Percentiles rank a stretch among this genome's conserved stretches.
Conservation (phyloP, 2,797 vertebrate species). For the Eidolon dupreanum region DNA sequence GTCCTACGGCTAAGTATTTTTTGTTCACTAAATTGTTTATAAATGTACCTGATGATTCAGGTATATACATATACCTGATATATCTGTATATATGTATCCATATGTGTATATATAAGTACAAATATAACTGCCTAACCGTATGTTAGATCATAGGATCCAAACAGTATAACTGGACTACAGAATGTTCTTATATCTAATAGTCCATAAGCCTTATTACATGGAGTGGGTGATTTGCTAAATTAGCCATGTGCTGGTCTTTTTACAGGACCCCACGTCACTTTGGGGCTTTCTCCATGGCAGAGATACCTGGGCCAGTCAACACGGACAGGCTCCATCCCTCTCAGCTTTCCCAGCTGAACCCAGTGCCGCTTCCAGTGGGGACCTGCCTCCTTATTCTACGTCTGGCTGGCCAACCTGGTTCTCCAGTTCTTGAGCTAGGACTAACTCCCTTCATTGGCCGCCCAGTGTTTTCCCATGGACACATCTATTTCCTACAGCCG, state of each 20-base stretch:
- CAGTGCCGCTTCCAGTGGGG: not conserved
- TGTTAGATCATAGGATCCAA: not conserved
- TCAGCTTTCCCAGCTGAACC: not conserved
- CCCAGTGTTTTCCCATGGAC: not conserved
- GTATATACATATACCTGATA: not conserved
- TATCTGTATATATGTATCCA: not conserved
- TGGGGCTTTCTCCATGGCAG: conserved; percentile 17
- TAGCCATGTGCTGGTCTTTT: conserved; percentile 24
- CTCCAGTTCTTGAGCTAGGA: not conserved
- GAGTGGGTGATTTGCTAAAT: not conserved
- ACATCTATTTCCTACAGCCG: not conserved
- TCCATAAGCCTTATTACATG: not conserved
- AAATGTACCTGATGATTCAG: conserved; percentile 7
- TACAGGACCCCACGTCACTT: not conserved
- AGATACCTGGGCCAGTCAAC: not conserved
- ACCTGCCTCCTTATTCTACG: not conserved
- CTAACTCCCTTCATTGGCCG: conserved; percentile 17
- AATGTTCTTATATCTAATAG: conserved; percentile 15
- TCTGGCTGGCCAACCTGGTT: not conserved
- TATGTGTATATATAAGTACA: not conserved
- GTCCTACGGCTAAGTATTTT: conserved; percentile 16
- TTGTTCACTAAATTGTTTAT: conserved; percentile 20
- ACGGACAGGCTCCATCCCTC: not conserved
- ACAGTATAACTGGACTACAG: not conserved
- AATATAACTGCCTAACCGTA: not conserved